These are phyloP conservation scores for Zalophus californianus DNA, from an alignment of 2,797 vertebrate species.

Conservation along the genomic window DNA sequence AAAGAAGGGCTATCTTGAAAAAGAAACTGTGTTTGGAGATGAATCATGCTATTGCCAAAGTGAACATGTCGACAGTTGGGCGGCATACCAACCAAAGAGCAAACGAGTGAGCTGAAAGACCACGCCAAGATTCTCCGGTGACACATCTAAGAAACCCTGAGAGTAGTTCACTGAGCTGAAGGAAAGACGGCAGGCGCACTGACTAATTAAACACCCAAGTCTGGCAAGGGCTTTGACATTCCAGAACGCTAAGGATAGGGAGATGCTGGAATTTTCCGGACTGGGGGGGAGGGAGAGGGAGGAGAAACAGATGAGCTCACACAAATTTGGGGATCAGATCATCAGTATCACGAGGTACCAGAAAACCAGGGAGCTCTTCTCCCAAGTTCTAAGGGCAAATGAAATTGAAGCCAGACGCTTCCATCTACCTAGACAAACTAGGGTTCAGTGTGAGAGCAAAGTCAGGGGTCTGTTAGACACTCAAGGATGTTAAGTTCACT, in stretches of 20 bases:
- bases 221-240: not conserved
- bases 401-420: not conserved
- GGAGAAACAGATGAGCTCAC: not conserved
- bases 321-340: not conserved
- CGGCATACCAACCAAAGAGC: not conserved
- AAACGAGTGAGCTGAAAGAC: not conserved
- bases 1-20: not conserved
- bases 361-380: not conserved
- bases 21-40: not conserved
- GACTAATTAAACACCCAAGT: not conserved
- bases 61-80: accelerated
- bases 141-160: not conserved
- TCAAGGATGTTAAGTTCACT: not conserved
- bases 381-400: not conserved
- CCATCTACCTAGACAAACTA: not conserved
- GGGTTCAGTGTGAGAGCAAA: not conserved
- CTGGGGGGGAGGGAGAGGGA: too few relatives aligned
- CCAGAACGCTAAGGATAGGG: not conserved
- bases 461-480: not conserved
- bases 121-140: not conserved
- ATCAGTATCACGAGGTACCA: not conserved
- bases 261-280: not conserved
- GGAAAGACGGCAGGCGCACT: not conserved
- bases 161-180: not conserved
- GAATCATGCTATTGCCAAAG: not conserved